Evolutionary conservation across 2,888 invertebrate species (phyloP).

Genomic region (Acronicta alni): DNA sequence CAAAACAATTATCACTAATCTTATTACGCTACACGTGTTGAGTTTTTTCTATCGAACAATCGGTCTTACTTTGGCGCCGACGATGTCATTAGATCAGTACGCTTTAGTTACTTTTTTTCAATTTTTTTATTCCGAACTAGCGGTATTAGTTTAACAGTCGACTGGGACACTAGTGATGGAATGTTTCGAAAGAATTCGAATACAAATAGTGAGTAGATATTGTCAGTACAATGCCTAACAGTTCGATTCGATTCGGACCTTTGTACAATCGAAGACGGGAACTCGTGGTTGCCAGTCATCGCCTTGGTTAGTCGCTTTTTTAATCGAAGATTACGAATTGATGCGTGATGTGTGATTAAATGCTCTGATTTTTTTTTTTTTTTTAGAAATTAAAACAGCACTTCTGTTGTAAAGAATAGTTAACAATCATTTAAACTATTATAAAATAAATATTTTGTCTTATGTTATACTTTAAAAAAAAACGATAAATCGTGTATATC

Average conservation of each 20-base stretch:
- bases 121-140: slow-evolving; percentile 44
- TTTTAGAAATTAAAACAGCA: too few species aligned
- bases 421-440: too few species aligned
- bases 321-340: slow-evolving; percentile 26
- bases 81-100: slow-evolving; percentile 37
- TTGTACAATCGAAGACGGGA: slow-evolving; percentile 61
- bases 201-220: slow-evolving; percentile 76
- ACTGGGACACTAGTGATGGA: slow-evolving; percentile 38
- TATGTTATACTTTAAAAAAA: too few species aligned
- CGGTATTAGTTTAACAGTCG: slow-evolving; percentile 50
- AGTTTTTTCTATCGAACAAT: slow-evolving; percentile 16
- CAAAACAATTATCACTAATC: slow-evolving; percentile 34
- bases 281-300: slow-evolving; percentile 50
- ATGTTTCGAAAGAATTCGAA: slow-evolving; percentile 73
- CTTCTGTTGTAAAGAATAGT: too few species aligned
- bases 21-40: slow-evolving; percentile 21
- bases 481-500: too few species aligned
- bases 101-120: slow-evolving; percentile 29
- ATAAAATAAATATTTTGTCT: too few species aligned
- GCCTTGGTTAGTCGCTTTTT: slow-evolving; percentile 37
- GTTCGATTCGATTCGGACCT: slow-evolving; percentile 77
- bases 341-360: slow-evolving; percentile 48
- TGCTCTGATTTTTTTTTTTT: slow-evolving; percentile 19
- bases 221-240: slow-evolving; percentile 72
- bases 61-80: slow-evolving; percentile 13